These are phyloP conservation scores for Cecropterus lyciades DNA, from an alignment of 1,140 invertebrate genomes.

Conservation along the genomic window DNA sequence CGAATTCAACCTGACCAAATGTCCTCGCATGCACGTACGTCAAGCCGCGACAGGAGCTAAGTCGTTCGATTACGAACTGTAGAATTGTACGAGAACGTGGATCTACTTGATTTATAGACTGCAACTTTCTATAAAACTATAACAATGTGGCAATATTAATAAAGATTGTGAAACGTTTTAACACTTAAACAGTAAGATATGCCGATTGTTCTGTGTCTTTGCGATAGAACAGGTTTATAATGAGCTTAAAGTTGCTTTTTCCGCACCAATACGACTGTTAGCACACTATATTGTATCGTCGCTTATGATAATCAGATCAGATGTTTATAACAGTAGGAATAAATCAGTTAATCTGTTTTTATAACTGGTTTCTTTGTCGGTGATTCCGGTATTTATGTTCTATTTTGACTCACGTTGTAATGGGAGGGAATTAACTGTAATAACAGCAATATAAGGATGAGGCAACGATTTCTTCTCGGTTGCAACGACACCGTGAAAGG, in stretches of 20 bases:
- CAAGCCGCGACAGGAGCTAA: too few species aligned
- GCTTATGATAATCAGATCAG: conserved; percentile 41
- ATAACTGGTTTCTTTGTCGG: conserved; percentile 31
- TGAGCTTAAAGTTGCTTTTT: conserved; percentile 41
- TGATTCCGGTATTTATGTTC: conserved; percentile 28
- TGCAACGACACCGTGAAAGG: conserved; percentile 51
- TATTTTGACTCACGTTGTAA: conserved; percentile 23
- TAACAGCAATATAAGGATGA: conserved; percentile 42
- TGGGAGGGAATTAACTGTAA: conserved; percentile 35
- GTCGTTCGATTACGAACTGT: too few species aligned
- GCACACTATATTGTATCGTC: conserved; percentile 28
- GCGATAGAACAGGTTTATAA: conserved; percentile 48
- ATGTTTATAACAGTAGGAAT: conserved; percentile 31
- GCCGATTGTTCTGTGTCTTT: conserved; percentile 46
- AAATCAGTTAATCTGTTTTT: conserved; percentile 32
- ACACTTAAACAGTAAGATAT: conserved; percentile 46
- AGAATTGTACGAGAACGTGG: not conserved
- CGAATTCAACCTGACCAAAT: too few species aligned
- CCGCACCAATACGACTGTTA: conserved; percentile 41
- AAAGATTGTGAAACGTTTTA: conserved; percentile 47
- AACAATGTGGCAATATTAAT: conserved; percentile 47
- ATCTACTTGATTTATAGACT: conserved; percentile 58
- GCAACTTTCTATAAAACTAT: conserved; percentile 52
- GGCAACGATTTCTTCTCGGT: conserved; percentile 57
- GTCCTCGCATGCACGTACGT: too few species aligned